Percentiles rank a stretch among this genome's conserved stretches.
Conservation (phyloP, 2,888 invertebrate genomes). For the Hesperia comma region DNA sequence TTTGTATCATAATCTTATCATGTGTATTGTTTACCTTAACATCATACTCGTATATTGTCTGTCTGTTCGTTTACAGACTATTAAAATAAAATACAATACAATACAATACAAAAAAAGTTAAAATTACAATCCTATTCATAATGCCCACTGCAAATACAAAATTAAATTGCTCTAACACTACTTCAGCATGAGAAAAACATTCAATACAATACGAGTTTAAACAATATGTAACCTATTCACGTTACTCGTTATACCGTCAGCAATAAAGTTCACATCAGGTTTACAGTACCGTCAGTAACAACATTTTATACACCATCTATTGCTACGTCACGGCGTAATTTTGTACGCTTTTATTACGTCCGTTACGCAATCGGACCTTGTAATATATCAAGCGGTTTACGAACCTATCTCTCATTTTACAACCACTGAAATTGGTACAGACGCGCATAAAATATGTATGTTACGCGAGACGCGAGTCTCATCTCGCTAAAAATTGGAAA, state of each 20-base stretch:
- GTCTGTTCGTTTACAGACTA: too few relatives aligned
- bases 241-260: neutral
- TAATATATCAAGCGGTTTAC: conserved; percentile 49
- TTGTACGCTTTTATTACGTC: conserved; percentile 25
- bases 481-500: conserved; percentile 9
- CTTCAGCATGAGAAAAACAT: too few relatives aligned
- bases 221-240: neutral
- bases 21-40: too few relatives aligned
- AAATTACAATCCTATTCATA: too few relatives aligned
- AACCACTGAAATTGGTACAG: conserved; percentile 51
- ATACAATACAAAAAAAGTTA: too few relatives aligned
- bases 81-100: too few relatives aligned
- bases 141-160: too few relatives aligned
- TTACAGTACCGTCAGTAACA: conserved; percentile 1
- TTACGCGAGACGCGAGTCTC: neutral
- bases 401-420: conserved; percentile 56
- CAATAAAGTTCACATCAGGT: conserved; percentile 13
- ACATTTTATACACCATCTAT: conserved; percentile 26
- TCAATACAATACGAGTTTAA: neutral
- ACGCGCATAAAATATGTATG: conserved; percentile 34
- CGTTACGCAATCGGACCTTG: conserved; percentile 25
- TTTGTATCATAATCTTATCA: too few relatives aligned
- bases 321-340: conserved; percentile 28
- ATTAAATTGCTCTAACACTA: too few relatives aligned
- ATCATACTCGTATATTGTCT: too few relatives aligned